These are phyloP conservation scores for Centruroides vittatus DNA, from an alignment of 1,140 invertebrate species.

Conservation along the genomic window DNA sequence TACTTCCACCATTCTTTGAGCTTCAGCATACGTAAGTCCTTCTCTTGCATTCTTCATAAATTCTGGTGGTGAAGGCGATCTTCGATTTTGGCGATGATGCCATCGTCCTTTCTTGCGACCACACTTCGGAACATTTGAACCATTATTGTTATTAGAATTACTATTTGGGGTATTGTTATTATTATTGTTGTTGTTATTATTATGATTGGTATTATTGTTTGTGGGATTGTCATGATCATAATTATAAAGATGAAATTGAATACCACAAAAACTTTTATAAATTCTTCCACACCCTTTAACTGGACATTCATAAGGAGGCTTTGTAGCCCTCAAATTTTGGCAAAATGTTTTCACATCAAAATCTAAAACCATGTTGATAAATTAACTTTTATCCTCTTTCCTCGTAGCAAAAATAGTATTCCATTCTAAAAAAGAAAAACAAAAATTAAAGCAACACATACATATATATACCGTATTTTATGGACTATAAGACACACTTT, in stretches of 20 bases:
- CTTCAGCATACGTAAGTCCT: constrained; percentile 53
- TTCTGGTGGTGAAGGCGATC: constrained; percentile 30
- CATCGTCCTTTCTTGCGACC: constrained; percentile 20
- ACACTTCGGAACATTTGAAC: constrained; percentile 2
- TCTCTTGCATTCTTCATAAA: constrained; percentile 23
- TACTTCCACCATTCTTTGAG: constrained; percentile 67
- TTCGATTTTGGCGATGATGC: constrained; percentile 22
- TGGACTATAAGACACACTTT: too few relatives aligned
- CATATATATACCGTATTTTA: too few relatives aligned
- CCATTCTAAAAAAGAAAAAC: too few relatives aligned
- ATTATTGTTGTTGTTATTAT: too few relatives aligned
- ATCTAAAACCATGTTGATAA: constrained; percentile 45
- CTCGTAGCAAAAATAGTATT: too few relatives aligned
- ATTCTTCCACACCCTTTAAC: constrained; percentile 64
- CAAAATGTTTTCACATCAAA: constrained; percentile 73
- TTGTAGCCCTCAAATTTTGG: constrained; percentile 45
- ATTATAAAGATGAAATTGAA: constrained; percentile 71
- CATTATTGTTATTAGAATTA: neutral
- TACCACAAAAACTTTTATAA: constrained; percentile 68
- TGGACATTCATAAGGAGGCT: constrained; percentile 71
- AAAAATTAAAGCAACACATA: too few relatives aligned
- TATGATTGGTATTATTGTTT: neutral
- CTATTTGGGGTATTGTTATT: too few relatives aligned
- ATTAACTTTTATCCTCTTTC: neutral
- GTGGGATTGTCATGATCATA: constrained; percentile 54